Evolutionary conservation across 2,113 vertebrate species (phyloP).

Genomic region (Scortum barcoo): DNA sequence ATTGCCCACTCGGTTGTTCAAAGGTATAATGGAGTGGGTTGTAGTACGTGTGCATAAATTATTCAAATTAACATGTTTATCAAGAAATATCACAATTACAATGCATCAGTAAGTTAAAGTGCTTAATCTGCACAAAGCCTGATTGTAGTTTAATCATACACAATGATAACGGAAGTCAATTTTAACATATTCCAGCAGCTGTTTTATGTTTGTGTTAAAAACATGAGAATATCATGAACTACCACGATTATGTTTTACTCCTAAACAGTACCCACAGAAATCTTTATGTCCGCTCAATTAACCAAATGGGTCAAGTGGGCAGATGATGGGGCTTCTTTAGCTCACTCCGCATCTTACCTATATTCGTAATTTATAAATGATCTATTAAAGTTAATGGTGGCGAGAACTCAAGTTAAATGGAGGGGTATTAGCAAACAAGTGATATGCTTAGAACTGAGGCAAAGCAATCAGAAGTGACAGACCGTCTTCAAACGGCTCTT

Average conservation of each 20-base stretch:
- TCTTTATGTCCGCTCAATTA: slow-evolving; percentile 12
- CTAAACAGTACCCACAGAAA: not conserved
- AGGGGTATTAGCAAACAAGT: slow-evolving; percentile 74
- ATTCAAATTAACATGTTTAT: slow-evolving; percentile 84
- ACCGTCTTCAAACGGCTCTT: slow-evolving; percentile 79
- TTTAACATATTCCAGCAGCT: slow-evolving; percentile 47
- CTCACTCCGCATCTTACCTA: slow-evolving; percentile 14
- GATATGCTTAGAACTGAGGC: slow-evolving; percentile 79
- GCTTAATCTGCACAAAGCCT: slow-evolving; percentile 78
- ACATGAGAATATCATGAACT: not conserved
- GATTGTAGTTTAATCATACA: slow-evolving; percentile 68
- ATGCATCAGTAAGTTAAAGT: slow-evolving; percentile 77
- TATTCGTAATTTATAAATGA: slow-evolving; percentile 52
- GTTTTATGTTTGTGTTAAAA: slow-evolving; percentile 30
- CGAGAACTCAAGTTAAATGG: slow-evolving; percentile 67
- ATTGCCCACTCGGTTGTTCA: slow-evolving; percentile 79
- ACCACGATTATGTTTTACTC: not conserved
- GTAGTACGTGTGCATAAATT: slow-evolving; percentile 82
- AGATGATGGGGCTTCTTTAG: slow-evolving; percentile 20
- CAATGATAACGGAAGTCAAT: slow-evolving; percentile 4
- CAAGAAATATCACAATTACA: slow-evolving; percentile 73
- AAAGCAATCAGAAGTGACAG: slow-evolving; percentile 84
- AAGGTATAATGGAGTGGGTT: slow-evolving; percentile 81
- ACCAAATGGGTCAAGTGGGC: slow-evolving; percentile 29
- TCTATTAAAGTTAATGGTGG: slow-evolving; percentile 67